phyloP scores from a whole-genome alignment of 2,888 invertebrate genomes.

The Dione juno region DNA sequence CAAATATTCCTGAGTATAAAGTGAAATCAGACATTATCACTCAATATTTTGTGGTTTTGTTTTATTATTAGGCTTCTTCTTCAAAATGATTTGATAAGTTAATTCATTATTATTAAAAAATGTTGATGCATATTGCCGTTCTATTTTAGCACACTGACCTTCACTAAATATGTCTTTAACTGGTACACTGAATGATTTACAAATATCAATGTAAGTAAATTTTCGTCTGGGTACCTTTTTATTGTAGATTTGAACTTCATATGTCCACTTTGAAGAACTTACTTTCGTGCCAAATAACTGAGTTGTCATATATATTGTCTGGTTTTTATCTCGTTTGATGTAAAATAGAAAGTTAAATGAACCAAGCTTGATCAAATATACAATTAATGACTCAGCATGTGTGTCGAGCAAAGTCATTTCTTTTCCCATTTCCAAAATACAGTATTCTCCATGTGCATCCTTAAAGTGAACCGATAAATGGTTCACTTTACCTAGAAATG shows the following conservation, averaged over 20 bases:
- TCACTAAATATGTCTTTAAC: slow-evolving; percentile 53
- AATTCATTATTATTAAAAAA: slow-evolving; percentile 49
- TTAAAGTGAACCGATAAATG: slow-evolving; percentile 61
- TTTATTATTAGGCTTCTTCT: slow-evolving; percentile 37
- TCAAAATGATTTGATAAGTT: slow-evolving; percentile 57
- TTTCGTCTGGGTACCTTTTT: slow-evolving; percentile 64
- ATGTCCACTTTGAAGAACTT: slow-evolving; percentile 67
- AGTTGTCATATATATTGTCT: slow-evolving; percentile 58
- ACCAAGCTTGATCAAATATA: slow-evolving; percentile 57
- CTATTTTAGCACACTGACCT: slow-evolving; percentile 56
- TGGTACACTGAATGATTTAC: slow-evolving; percentile 51
- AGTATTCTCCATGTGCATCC: slow-evolving; percentile 54
- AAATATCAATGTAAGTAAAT: slow-evolving; percentile 55
- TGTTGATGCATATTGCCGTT: slow-evolving; percentile 50
- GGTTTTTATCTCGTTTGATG: slow-evolving; percentile 53
- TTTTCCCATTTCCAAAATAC: slow-evolving; percentile 55
- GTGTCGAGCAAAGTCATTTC: slow-evolving; percentile 58
- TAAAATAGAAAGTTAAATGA: slow-evolving; percentile 62
- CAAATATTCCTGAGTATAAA: background rate
- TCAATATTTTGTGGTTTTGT: background rate
- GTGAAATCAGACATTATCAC: background rate
- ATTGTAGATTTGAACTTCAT: slow-evolving; percentile 68
- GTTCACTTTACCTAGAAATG: slow-evolving; percentile 61
- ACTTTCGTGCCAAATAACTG: slow-evolving; percentile 62
- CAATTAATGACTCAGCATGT: slow-evolving; percentile 47